Percentiles rank a stretch among this genome's conserved stretches.
These are phyloP conservation scores for Oceanodroma leucorhoa DNA, from an alignment of 2,797 vertebrate species.

Conservation along the genomic window DNA sequence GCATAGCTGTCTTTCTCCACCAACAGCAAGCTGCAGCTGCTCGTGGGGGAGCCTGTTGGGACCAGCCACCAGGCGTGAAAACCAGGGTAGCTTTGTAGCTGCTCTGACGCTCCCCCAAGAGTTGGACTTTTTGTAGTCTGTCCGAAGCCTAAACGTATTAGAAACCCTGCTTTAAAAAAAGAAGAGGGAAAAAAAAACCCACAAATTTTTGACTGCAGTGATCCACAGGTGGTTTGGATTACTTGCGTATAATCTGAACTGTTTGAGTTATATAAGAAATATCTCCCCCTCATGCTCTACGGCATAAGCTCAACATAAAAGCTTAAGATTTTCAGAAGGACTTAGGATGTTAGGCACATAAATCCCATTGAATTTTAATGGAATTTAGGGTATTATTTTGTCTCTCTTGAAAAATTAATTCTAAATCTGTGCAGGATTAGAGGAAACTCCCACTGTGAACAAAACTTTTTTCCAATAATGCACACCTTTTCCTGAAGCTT, in stretches of 20 bases:
- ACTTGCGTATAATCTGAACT: conserved; percentile 5
- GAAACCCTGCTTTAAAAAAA: not conserved
- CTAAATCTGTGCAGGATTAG: conserved; percentile 33
- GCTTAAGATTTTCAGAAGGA: conserved; percentile 5
- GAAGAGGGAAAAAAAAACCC: not conserved
- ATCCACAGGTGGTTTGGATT: conserved; percentile 52
- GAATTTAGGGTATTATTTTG: conserved; percentile 34
- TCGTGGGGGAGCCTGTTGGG: accelerated
- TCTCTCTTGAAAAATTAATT: conserved; percentile 41
- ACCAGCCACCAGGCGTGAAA: not conserved
- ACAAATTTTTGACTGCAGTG: not conserved
- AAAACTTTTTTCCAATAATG: not conserved
- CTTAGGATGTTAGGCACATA: conserved; percentile 21
- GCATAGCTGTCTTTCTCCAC: not conserved
- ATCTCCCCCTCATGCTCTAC: not conserved
- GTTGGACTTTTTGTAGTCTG: not conserved
- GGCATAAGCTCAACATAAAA: conserved; percentile 26
- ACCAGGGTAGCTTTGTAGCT: not conserved
- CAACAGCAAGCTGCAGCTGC: not conserved
- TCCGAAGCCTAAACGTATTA: not conserved
- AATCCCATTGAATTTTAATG: conserved; percentile 20
- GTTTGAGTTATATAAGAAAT: conserved; percentile 11
- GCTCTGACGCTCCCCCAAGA: not conserved
- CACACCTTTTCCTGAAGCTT: conserved; percentile 35
- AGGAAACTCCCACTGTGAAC: conserved; percentile 27